Evolutionary conservation across 2,113 vertebrate species (phyloP).

Genomic region (Callipepla californica): DNA sequence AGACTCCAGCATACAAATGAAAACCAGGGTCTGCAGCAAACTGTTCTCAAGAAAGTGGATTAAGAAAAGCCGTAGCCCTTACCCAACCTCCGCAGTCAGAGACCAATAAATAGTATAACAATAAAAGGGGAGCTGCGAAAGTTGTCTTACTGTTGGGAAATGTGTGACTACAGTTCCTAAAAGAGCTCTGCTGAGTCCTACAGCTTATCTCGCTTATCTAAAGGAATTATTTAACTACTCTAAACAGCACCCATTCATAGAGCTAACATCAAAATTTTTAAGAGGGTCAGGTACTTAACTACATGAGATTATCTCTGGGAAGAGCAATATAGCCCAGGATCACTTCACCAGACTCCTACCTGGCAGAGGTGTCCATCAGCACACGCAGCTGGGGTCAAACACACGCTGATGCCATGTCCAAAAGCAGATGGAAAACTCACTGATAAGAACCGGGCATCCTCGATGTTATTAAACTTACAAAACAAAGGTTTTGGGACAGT

Average conservation of each 20-base stretch:
- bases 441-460: not conserved
- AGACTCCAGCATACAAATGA: not conserved
- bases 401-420: not conserved
- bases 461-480: not conserved
- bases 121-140: not conserved
- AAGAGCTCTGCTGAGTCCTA: not conserved
- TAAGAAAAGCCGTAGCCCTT: not conserved
- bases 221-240: constrained; percentile 22
- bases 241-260: not conserved
- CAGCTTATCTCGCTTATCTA: constrained; percentile 4
- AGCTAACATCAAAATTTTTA: constrained; percentile 7
- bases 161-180: not conserved
- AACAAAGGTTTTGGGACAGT: not conserved
- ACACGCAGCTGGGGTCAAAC: not conserved
- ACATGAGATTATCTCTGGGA: not conserved
- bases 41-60: not conserved
- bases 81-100: not conserved
- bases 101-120: not conserved
- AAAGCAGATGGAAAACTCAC: not conserved
- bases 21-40: not conserved
- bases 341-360: not conserved
- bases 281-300: constrained; percentile 12
- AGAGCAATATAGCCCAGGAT: not conserved
- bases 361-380: not conserved
- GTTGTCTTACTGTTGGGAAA: not conserved